Evolutionary conservation across 2,797 vertebrate genomes (phyloP).

Genomic region (Micropoecilia bifurca): DNA sequence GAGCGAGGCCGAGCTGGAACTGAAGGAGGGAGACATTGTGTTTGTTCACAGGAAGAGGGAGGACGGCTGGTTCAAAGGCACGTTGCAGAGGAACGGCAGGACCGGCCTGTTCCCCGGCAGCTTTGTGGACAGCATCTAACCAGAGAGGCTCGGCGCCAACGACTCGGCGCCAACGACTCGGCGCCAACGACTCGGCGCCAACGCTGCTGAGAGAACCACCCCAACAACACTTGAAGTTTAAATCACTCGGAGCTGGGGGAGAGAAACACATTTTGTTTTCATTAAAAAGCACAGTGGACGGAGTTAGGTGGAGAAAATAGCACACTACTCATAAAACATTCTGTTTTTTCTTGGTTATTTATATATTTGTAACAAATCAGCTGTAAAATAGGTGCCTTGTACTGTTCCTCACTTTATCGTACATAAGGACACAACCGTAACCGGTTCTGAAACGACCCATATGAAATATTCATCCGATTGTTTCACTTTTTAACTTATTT

Average conservation of each 20-base stretch:
- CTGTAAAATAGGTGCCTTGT: conserved; percentile 93
- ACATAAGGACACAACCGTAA: conserved; percentile 80
- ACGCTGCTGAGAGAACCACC: conserved; percentile 17
- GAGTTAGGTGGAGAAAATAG: conserved; percentile 49
- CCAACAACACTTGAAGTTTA: conserved; percentile 30
- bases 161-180: not conserved
- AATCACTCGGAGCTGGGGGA: conserved; percentile 38
- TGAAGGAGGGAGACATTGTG: conserved; percentile 98
- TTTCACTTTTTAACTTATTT: conserved; percentile 91
- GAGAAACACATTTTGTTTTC: conserved; percentile 20
- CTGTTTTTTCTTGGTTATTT: conserved; percentile 73
- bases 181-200: not conserved
- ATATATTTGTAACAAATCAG: conserved; percentile 79
- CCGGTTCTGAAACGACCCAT: conserved; percentile 79
- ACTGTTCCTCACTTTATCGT: conserved; percentile 90
- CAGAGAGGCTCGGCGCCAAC: not conserved
- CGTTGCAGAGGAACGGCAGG: conserved; percentile 95
- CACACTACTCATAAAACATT: conserved; percentile 68
- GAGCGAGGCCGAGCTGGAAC: conserved; percentile 98
- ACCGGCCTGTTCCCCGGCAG: conserved; percentile 98
- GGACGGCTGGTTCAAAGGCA: conserved; percentile 99
- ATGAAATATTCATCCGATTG: conserved; percentile 88
- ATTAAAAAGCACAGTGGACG: conserved; percentile 58
- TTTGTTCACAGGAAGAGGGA: conserved; percentile 98
- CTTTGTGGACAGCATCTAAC: conserved; percentile 96